Conservation (phyloP, 2,113 vertebrate genomes). For the Seriola dumerili region DNA sequence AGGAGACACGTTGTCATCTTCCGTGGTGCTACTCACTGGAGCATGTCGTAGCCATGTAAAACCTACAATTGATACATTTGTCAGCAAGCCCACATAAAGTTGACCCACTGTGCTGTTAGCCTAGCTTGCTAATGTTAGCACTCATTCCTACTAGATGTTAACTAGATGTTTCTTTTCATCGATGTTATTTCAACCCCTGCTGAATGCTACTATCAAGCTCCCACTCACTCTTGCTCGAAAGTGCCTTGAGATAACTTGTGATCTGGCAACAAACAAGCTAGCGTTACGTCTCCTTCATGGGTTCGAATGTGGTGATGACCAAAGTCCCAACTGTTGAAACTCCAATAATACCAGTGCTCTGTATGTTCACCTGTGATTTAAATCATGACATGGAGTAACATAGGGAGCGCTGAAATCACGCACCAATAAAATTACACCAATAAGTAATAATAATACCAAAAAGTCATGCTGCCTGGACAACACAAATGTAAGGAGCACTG, state of each 20-base stretch:
- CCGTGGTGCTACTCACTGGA: too few relatives aligned
- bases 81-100: too few relatives aligned
- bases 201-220: background rate
- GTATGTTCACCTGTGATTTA: too few relatives aligned
- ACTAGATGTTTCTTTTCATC: background rate
- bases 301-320: too few relatives aligned
- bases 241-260: background rate
- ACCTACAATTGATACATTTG: too few relatives aligned
- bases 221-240: background rate
- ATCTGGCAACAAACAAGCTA: background rate
- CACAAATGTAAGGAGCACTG: background rate
- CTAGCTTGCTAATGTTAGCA: background rate
- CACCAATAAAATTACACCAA: too few relatives aligned
- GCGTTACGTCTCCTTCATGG: background rate
- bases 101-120: background rate
- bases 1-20: too few relatives aligned
- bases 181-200: background rate
- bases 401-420: too few relatives aligned
- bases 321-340: too few relatives aligned
- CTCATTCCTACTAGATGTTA: background rate
- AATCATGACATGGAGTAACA: background rate
- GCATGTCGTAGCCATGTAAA: too few relatives aligned
- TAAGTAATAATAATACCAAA: background rate
- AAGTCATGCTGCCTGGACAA: background rate
- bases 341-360: too few relatives aligned